Conservation (phyloP, 2,113 vertebrate species). For the Clarias gariepinus region DNA sequence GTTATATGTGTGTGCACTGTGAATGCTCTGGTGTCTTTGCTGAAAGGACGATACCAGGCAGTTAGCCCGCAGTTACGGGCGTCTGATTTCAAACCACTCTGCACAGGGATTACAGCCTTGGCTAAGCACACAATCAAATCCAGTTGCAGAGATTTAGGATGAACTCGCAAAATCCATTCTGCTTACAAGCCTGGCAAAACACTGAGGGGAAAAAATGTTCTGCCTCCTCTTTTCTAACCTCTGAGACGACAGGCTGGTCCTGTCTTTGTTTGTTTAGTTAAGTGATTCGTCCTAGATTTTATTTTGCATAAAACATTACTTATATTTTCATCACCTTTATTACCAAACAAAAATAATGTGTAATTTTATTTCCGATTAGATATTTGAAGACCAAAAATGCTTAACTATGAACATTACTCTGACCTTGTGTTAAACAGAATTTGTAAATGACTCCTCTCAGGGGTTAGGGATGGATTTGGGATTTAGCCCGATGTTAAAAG, state of each 20-base stretch:
- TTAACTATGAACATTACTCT: neutral
- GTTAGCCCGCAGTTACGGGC: slow-evolving; percentile 17
- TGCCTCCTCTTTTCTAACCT: neutral
- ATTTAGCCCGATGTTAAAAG: neutral
- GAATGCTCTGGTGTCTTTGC: neutral
- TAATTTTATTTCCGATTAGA: neutral
- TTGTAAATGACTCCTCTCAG: neutral
- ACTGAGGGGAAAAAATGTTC: neutral
- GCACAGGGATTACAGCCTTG: slow-evolving; percentile 34
- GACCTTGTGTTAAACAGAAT: neutral
- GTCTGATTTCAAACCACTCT: slow-evolving; percentile 25
- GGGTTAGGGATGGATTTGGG: too few relatives aligned
- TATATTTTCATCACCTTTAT: neutral
- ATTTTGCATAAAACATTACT: neutral
- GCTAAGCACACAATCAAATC: slow-evolving; percentile 34
- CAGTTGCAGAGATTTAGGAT: slow-evolving; percentile 38
- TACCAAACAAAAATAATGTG: neutral
- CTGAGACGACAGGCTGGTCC: neutral
- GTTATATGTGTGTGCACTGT: neutral
- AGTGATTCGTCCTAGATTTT: neutral
- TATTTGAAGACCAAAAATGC: neutral
- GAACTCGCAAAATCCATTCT: slow-evolving; percentile 32
- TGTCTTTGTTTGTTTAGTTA: neutral
- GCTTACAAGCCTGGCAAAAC: slow-evolving; percentile 11
- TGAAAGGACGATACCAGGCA: neutral